Conservation (phyloP, 2,113 vertebrate species). For the Epinephelus cyanopodus region DNA sequence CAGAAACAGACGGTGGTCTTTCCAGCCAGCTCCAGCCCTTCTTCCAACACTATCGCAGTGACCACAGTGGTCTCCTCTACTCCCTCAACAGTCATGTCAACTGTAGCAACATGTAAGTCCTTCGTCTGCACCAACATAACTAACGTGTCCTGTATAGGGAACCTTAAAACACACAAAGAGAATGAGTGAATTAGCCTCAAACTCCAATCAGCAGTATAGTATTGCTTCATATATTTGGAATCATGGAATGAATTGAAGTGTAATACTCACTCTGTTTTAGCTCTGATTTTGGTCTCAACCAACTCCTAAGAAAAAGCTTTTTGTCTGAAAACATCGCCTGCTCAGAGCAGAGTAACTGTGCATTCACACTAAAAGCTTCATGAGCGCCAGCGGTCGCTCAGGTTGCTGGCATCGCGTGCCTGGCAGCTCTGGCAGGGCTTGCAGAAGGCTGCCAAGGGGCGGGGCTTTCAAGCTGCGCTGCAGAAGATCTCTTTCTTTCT, state of each 20-base stretch:
- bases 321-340: too few species aligned
- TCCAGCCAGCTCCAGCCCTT: conserved; percentile 85
- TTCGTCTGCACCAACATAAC: background rate
- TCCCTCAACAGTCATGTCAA: conserved; percentile 95
- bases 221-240: background rate
- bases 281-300: background rate
- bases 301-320: too few species aligned
- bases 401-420: too few species aligned
- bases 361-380: too few species aligned
- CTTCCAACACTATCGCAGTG: conserved; percentile 89
- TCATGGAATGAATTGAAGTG: background rate
- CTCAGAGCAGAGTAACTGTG: too few species aligned
- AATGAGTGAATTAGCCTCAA: background rate
- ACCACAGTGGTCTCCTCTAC: conserved; percentile 94
- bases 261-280: background rate
- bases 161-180: background rate
- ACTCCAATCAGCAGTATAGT: background rate
- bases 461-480: too few species aligned
- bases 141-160: background rate
- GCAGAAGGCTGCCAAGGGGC: too few species aligned
- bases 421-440: too few species aligned
- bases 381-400: too few species aligned
- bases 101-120: conserved; percentile 86
- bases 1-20: conserved; percentile 96
- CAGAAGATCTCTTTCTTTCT: too few species aligned